Conservation (phyloP, 2,888 invertebrate species). For the Charanyca ferruginea region DNA sequence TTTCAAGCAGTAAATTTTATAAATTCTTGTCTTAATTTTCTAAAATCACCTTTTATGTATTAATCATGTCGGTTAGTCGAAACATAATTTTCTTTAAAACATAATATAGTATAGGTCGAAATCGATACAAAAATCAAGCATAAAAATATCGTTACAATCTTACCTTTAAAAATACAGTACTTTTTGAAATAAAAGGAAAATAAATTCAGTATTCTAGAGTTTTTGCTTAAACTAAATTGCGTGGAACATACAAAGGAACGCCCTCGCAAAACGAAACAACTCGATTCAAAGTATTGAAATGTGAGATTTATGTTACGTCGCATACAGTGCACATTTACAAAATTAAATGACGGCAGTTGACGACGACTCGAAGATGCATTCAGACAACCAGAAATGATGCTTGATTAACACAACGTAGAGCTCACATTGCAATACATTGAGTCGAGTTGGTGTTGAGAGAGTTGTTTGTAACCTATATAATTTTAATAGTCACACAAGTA, state of each 20-base stretch:
- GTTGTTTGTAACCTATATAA: background rate
- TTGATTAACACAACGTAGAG: background rate
- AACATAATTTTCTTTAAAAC: slow-evolving; percentile 1
- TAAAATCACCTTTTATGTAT: too few relatives aligned
- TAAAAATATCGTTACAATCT: background rate
- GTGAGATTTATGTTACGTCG: background rate
- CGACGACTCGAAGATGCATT: background rate
- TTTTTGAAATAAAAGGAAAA: background rate
- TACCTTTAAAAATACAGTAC: background rate
- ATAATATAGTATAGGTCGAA: background rate
- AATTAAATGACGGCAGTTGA: background rate
- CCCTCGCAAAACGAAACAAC: background rate
- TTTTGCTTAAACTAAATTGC: slow-evolving; percentile 15
- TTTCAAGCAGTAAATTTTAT: background rate
- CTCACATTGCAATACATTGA: slow-evolving; percentile 3
- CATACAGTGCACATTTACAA: background rate
- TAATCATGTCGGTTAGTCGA: background rate
- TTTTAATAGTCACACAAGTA: background rate
- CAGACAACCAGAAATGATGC: background rate
- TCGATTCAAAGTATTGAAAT: background rate
- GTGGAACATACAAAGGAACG: background rate
- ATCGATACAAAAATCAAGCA: background rate
- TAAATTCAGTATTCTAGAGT: background rate
- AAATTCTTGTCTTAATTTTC: background rate
- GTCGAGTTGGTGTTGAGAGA: background rate